Evolutionary conservation across 2,797 vertebrate species (phyloP), one percentile per base, ranked within the genome.

Genomic region (Pantherophis alleghaniensis): DNA sequence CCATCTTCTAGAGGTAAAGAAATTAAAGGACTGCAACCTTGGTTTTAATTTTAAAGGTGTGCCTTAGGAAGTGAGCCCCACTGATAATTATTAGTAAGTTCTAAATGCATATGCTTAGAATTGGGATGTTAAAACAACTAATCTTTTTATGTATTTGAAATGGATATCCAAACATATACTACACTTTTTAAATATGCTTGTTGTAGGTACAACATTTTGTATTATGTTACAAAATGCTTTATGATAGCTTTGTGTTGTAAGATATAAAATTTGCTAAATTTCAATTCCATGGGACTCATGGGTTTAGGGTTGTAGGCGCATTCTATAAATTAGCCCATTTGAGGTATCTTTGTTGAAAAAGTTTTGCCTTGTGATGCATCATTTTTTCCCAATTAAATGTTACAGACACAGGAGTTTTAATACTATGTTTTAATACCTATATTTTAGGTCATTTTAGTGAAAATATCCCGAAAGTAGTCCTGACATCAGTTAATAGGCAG

Each of bases 401-500:
- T 32, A 69, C n/a, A 16, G n/a, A 32, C n/a, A 69, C n/a, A 32
- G 32, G 28, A n/a, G 63, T 69, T 69, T 69, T 69, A n/a, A n/a
- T 32, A 69, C 13, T 69, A 69, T 69, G 0, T 32, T 51, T 51
- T 51, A 51, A 51, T 51, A 51, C 47, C 47, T 51, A 91, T 86
- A 47, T 37, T 93, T 51, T 47, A 79, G 74, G 89, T 79, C 92
- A 53, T 94, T 94, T 32, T 90, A 55, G 24, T 94, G 92, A 93
- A 89, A 42, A 95, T 37, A 32, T 20, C 47, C 51, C n/a, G 90
- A 53, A 90, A 87, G 86, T 94, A 32, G 20, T 91, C 87, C 95
- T 94, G 69, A 94, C 69, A 61, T 95, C 88, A 86, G 89, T 94
- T 95, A 94, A 94, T 90, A 93, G 95, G 96, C 94, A 96, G 93